Conservation (phyloP, 2,888 invertebrate species). For the Colletes collaris region DNA sequence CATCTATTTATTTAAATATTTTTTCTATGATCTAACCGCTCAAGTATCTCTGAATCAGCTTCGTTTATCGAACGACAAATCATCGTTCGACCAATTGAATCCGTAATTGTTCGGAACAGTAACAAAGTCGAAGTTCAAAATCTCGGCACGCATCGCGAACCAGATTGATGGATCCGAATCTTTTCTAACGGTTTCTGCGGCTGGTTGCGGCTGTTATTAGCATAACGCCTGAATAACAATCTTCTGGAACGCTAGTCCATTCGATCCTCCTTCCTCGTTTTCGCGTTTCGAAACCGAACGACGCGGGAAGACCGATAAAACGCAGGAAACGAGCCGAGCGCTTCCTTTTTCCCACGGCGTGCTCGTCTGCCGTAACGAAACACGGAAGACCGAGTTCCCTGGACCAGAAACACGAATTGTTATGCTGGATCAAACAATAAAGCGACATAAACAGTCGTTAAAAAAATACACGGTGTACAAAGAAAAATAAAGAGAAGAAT, state of each 20-base stretch:
- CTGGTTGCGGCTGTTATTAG: slow-evolving; percentile 57
- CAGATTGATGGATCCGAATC: slow-evolving; percentile 38
- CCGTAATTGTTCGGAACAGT: too few relatives aligned
- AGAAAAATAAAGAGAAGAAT: too few relatives aligned
- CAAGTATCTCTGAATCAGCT: too few relatives aligned
- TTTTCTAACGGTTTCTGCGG: slow-evolving; percentile 59
- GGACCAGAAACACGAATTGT: slow-evolving; percentile 23
- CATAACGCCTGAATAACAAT: slow-evolving; percentile 66
- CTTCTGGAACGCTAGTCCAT: slow-evolving; percentile 59
- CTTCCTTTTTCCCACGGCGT: slow-evolving; percentile 23
- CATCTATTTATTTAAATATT: too few relatives aligned
- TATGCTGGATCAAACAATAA: too few relatives aligned
- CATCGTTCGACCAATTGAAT: too few relatives aligned
- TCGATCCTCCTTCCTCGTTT: not conserved
- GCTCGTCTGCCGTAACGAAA: not conserved
- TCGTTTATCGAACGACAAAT: too few relatives aligned
- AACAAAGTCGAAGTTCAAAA: not conserved
- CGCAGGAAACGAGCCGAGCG: slow-evolving; percentile 5
- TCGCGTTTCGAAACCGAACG: not conserved
- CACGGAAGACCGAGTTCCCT: not conserved
- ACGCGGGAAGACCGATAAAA: slow-evolving; percentile 9
- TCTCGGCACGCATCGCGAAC: slow-evolving; percentile 12
- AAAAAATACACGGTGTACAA: too few relatives aligned
- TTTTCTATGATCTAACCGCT: too few relatives aligned
- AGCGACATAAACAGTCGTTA: too few relatives aligned